Percentiles rank a stretch among this genome's conserved stretches.
phyloP scores from a whole-genome alignment of 2,113 vertebrate species.

The Myotis brandtii region DNA sequence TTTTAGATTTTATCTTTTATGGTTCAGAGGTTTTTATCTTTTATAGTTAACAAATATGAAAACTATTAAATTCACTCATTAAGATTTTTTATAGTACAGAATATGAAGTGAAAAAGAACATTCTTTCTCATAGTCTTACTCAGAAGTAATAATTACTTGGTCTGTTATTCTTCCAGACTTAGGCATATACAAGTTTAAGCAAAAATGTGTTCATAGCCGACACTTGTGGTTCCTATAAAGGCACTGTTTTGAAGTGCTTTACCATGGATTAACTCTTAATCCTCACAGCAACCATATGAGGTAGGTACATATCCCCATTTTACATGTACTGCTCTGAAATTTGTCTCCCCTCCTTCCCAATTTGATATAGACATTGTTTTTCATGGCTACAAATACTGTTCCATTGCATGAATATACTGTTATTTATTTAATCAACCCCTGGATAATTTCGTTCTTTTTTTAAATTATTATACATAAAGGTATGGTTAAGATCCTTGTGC shows the following conservation, averaged over 20 bases:
- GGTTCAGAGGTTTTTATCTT: not conserved
- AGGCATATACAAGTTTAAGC: constrained; percentile 41
- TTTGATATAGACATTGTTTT: not conserved
- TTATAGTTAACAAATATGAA: constrained; percentile 45
- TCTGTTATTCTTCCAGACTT: constrained; percentile 53
- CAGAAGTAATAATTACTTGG: not conserved
- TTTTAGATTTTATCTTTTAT: constrained; percentile 6
- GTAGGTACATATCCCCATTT: constrained; percentile 8
- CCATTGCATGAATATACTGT: constrained; percentile 39
- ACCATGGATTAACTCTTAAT: constrained; percentile 45
- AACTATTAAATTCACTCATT: constrained; percentile 16
- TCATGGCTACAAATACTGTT: not conserved
- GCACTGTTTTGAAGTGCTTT: constrained; percentile 48
- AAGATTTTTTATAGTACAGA: constrained; percentile 60
- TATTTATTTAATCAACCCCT: constrained; percentile 14
- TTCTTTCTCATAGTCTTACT: not conserved
- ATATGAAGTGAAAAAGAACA: constrained; percentile 32
- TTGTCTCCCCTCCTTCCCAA: not conserved
- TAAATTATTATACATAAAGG: not conserved
- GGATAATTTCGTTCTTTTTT: constrained; percentile 33
- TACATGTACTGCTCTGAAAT: not conserved
- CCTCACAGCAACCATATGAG: not conserved
- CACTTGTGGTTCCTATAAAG: constrained; percentile 19
- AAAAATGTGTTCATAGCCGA: constrained; percentile 50
- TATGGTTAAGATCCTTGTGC: constrained; percentile 27